Evolutionary conservation across 2,888 invertebrate genomes (phyloP).

Genomic region (Tinea trinotella): DNA sequence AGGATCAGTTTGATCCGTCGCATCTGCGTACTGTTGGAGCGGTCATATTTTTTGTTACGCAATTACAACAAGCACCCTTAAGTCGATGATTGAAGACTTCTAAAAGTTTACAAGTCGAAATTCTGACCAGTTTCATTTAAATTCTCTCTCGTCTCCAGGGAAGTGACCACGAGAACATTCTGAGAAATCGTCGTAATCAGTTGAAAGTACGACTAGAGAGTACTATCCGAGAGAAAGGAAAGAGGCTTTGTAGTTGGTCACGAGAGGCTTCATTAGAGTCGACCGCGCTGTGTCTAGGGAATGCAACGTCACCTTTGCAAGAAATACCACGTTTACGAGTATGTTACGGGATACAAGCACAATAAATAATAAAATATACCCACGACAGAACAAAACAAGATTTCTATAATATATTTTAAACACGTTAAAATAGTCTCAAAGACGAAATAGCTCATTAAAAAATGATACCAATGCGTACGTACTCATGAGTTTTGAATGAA

Average conservation of each 20-base stretch:
- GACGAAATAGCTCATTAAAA: neutral
- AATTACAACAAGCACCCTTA: slow-evolving; percentile 18
- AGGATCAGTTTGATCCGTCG: slow-evolving; percentile 45
- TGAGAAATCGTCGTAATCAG: slow-evolving; percentile 7
- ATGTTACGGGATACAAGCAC: neutral
- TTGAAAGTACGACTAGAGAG: neutral
- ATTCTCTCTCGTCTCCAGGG: slow-evolving; percentile 8
- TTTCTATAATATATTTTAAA: too few species aligned
- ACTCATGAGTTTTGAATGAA: neutral
- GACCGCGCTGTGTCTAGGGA: slow-evolving; percentile 37
- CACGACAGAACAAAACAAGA: neutral
- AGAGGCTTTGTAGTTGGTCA: slow-evolving; percentile 37
- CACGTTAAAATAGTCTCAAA: neutral
- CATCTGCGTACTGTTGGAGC: slow-evolving; percentile 51
- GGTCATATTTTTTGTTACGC: slow-evolving; percentile 40
- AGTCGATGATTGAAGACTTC: neutral
- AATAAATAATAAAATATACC: slow-evolving; percentile 7
- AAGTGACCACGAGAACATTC: slow-evolving; percentile 8
- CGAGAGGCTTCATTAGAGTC: slow-evolving; percentile 55
- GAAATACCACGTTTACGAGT: neutral
- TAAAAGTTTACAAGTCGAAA: slow-evolving; percentile 10
- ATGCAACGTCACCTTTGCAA: slow-evolving; percentile 36
- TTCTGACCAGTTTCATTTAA: slow-evolving; percentile 10
- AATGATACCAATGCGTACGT: neutral
- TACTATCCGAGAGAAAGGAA: slow-evolving; percentile 22